Percentiles rank a stretch among this genome's conserved stretches.
Conservation (phyloP, 2,888 invertebrate genomes). For the Steromphala cineraria region DNA sequence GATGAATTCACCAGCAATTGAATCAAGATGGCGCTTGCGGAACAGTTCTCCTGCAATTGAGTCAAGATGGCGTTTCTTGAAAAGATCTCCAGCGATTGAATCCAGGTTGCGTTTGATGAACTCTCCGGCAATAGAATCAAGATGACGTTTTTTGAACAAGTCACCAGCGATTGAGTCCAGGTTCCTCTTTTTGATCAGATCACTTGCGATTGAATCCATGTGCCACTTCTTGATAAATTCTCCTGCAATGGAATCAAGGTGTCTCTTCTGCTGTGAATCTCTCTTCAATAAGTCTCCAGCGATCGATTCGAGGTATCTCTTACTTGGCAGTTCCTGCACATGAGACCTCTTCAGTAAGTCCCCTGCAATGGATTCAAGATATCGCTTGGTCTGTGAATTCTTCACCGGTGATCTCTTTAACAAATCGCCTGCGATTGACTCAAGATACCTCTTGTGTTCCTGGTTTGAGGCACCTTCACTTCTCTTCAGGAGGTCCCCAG, state of each 20-base stretch:
- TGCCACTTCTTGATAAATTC: conserved; percentile 4
- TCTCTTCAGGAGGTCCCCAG: not conserved
- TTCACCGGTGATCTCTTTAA: not conserved
- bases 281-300: conserved; percentile 18
- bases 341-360: conserved; percentile 9
- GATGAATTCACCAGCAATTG: conserved; percentile 15
- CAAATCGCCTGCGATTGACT: conserved; percentile 18
- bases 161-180: conserved; percentile 16
- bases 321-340: not conserved
- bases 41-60: conserved; percentile 24
- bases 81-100: conserved; percentile 20
- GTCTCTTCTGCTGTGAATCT: not conserved
- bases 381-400: not conserved
- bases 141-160: not conserved
- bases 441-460: not conserved
- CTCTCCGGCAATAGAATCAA: not conserved
- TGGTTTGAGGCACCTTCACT: not conserved
- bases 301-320: conserved; percentile 20
- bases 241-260: conserved; percentile 9
- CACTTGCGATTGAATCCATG: conserved; percentile 4
- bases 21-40: conserved; percentile 18
- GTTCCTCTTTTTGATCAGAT: not conserved
- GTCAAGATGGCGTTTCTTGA: conserved; percentile 21
- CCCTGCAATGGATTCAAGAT: conserved; percentile 9
- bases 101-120: conserved; percentile 6